Evolutionary conservation across 2,888 invertebrate genomes (phyloP).

Genomic region (Plagodis pulveraria): DNA sequence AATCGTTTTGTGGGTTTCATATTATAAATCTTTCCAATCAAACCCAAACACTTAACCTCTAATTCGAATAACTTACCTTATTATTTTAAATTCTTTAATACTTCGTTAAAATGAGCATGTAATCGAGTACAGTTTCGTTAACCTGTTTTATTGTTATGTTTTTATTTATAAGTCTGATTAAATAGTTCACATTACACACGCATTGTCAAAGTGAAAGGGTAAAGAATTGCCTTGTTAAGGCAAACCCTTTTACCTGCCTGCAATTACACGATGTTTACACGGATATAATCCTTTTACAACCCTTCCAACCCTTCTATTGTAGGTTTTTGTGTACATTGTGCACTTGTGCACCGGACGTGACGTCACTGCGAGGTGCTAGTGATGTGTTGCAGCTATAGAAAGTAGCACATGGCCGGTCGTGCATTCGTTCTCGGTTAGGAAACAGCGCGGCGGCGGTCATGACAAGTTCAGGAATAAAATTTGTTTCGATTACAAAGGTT

Average conservation of each 20-base stretch:
- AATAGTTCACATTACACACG: constrained; percentile 5
- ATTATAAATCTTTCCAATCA: too few relatives aligned
- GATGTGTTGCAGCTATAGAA: constrained; percentile 34
- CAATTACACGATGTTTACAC: constrained; percentile 83
- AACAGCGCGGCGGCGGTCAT: too few relatives aligned
- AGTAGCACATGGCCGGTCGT: too few relatives aligned
- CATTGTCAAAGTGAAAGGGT: constrained; percentile 30
- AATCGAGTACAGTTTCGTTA: too few relatives aligned
- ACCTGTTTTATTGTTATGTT: too few relatives aligned
- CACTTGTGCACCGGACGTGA: constrained; percentile 71
- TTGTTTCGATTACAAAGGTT: neutral
- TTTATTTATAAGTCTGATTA: neutral
- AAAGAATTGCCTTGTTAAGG: constrained; percentile 52
- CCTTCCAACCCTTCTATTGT: constrained; percentile 79
- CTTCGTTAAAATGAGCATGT: too few relatives aligned
- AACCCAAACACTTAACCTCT: too few relatives aligned
- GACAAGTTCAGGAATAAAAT: neutral
- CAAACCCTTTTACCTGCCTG: constrained; percentile 73
- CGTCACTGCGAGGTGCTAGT: constrained; percentile 51
- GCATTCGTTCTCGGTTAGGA: too few relatives aligned
- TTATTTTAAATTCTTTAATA: too few relatives aligned
- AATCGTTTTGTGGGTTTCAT: too few relatives aligned
- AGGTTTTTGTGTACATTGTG: constrained; percentile 56
- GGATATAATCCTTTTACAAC: constrained; percentile 75
- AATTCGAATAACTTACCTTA: too few relatives aligned